phyloP scores from a whole-genome alignment of 2,888 invertebrate species.

The Artemia sp. region DNA sequence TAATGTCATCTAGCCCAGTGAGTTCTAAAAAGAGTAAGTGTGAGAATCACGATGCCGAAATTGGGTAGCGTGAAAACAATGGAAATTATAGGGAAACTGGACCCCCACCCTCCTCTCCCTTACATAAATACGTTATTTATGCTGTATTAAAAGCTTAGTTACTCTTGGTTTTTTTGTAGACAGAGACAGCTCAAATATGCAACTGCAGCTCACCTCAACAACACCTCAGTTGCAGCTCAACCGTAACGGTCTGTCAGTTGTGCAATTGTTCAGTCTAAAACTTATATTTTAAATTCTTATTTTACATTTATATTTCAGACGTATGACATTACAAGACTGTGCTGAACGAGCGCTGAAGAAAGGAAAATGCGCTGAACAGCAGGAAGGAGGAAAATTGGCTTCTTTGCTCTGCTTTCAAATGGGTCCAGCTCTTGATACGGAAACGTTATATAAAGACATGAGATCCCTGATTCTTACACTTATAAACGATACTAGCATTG shows the following conservation, averaged over 20 bases:
- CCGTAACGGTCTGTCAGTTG: neutral
- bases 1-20: too few species aligned
- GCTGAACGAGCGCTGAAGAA: slow-evolving; percentile 62
- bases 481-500: slow-evolving; percentile 55
- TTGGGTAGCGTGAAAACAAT: too few species aligned
- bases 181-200: too few species aligned
- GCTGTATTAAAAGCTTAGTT: too few species aligned
- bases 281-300: slow-evolving; percentile 17
- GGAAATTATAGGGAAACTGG: too few species aligned
- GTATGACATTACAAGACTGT: slow-evolving; percentile 60
- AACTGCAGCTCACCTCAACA: neutral
- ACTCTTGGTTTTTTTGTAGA: too few species aligned
- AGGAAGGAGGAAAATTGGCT: slow-evolving; percentile 60
- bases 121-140: too few species aligned
- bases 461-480: slow-evolving; percentile 53
- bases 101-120: too few species aligned
- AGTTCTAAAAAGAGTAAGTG: too few species aligned
- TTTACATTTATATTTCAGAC: slow-evolving; percentile 29
- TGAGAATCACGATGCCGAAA: too few species aligned
- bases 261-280: neutral
- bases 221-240: neutral
- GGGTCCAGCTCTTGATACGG: slow-evolving; percentile 39
- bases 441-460: slow-evolving; percentile 50
- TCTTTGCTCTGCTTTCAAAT: slow-evolving; percentile 67
- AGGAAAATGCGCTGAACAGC: slow-evolving; percentile 63